Conservation (phyloP, 2,888 invertebrate genomes). For the Caenorhabditis becei region DNA sequence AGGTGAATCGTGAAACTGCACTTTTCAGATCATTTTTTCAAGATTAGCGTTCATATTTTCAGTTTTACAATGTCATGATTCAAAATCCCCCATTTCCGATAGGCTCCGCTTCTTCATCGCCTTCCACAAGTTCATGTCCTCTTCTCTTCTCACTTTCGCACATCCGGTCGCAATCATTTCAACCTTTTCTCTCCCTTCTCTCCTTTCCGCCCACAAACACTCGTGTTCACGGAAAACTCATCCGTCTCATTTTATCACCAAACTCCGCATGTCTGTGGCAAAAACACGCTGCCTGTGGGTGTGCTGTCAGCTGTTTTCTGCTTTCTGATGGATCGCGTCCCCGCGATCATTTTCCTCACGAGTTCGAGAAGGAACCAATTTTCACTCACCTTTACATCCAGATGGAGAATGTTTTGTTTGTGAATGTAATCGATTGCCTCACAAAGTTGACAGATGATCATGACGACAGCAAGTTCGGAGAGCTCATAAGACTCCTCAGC, state of each 20-base stretch:
- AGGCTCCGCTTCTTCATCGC: background rate
- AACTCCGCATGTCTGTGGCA: conserved; percentile 54
- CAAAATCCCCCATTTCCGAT: background rate
- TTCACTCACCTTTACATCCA: conserved; percentile 92
- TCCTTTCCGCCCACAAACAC: conserved; percentile 50
- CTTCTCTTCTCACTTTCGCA: conserved; percentile 16
- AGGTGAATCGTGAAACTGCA: no score
- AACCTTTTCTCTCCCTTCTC: conserved; percentile 11
- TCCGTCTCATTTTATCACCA: conserved; percentile 48
- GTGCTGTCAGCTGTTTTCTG: conserved; percentile 61
- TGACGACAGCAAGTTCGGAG: conserved; percentile 94
- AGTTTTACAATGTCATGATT: no score
- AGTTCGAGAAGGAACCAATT: background rate
- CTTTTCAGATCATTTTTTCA: background rate
- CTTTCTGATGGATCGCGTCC: conserved; percentile 9
- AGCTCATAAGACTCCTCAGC: conserved; percentile 98
- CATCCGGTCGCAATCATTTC: conserved; percentile 27
- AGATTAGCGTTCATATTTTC: no score
- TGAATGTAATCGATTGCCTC: conserved; percentile 98
- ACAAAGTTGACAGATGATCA: conserved; percentile 94
- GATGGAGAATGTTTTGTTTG: conserved; percentile 93
- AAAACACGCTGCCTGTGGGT: conserved; percentile 47
- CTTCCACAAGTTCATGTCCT: background rate
- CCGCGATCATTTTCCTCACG: conserved; percentile 5
- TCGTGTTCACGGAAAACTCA: conserved; percentile 55